Conservation (phyloP, 2,888 invertebrate species). For the Tenthredo notha region DNA sequence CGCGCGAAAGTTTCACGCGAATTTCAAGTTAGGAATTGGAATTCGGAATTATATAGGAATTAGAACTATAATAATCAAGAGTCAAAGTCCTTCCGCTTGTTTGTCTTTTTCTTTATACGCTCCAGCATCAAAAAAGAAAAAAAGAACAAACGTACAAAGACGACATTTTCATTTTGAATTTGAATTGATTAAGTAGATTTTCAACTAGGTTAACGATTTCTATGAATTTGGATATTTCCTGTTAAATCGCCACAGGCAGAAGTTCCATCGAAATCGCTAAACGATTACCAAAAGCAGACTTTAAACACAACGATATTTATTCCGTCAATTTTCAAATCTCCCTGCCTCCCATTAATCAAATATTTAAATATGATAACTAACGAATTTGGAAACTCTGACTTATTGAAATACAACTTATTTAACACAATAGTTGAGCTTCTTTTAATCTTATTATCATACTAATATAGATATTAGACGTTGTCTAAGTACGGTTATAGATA, state of each 20-base stretch:
- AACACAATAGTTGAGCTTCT: background rate
- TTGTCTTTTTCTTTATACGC: too few relatives aligned
- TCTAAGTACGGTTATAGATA: too few relatives aligned
- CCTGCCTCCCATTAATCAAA: background rate
- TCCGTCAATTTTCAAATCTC: background rate
- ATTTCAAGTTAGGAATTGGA: too few relatives aligned
- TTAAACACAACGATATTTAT: background rate
- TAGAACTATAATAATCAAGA: too few relatives aligned
- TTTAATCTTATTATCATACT: background rate
- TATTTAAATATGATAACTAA: background rate
- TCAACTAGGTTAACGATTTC: background rate
- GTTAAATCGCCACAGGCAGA: background rate
- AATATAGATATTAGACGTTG: background rate
- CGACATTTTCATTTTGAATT: too few relatives aligned
- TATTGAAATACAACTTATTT: background rate
- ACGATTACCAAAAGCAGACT: background rate
- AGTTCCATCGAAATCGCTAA: background rate
- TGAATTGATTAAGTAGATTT: too few relatives aligned
- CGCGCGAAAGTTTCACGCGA: too few relatives aligned
- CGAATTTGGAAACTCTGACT: background rate
- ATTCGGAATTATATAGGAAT: too few relatives aligned
- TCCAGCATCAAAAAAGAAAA: too few relatives aligned
- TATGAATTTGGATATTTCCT: background rate
- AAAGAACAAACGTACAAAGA: too few relatives aligned
- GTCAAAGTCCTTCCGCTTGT: too few relatives aligned